These are phyloP conservation scores for Zoanthus sociatus DNA, from an alignment of 92 coral and sea anemone species.

Conservation along the genomic window DNA sequence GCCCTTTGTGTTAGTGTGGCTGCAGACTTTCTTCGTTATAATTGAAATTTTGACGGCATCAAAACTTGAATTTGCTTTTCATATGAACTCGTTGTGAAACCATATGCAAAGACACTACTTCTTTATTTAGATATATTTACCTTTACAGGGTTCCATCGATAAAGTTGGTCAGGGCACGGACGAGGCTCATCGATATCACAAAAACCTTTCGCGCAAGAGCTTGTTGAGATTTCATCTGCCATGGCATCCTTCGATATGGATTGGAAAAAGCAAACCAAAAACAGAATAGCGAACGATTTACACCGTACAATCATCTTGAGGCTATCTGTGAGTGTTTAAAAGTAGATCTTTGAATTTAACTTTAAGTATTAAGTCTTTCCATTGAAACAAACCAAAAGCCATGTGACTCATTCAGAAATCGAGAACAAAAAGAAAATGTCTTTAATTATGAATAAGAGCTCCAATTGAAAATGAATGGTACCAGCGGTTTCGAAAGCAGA, in stretches of 20 bases:
- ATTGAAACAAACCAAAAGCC: background rate
- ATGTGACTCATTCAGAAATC: background rate
- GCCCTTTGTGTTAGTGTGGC: no score
- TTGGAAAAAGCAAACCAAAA: background rate
- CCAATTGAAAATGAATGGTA: background rate
- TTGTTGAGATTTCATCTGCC: background rate
- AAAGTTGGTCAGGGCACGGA: slow-evolving; percentile 59
- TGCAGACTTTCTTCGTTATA: no score
- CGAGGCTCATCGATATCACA: slow-evolving; percentile 8
- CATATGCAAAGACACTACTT: no score
- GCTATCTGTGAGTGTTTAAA: background rate
- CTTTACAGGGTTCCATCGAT: slow-evolving; percentile 95
- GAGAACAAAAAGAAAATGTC: background rate
- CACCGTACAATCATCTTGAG: background rate
- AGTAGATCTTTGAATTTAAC: background rate
- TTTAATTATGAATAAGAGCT: background rate
- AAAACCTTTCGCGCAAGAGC: background rate
- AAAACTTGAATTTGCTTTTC: background rate
- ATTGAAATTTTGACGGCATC: no score
- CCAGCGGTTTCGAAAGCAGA: background rate
- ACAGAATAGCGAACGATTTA: background rate
- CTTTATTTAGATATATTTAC: slow-evolving; percentile 44
- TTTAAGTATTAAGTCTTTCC: background rate
- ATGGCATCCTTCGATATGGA: background rate
- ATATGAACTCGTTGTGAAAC: no score